Percentiles rank a stretch among this genome's conserved stretches.
phyloP scores from a whole-genome alignment of 2,888 invertebrate species.

The Sarcophaga rosellei region DNA sequence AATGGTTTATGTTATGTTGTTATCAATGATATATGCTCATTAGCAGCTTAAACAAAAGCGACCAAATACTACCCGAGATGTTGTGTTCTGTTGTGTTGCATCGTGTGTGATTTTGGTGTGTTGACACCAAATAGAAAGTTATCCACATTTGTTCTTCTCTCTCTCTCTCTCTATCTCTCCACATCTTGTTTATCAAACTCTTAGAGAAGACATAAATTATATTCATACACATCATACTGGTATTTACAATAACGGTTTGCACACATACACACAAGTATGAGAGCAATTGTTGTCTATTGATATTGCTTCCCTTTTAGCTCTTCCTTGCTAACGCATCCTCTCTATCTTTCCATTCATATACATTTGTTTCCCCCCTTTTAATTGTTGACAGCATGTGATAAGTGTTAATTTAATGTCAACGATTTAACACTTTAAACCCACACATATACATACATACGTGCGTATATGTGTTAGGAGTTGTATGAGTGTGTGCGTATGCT shows the following conservation, averaged over 20 bases:
- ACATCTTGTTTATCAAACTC: no score
- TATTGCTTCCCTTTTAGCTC: conserved; percentile 8
- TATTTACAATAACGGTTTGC: conserved; percentile 23
- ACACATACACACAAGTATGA: neutral
- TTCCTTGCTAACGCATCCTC: no score
- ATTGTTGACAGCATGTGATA: conserved; percentile 70
- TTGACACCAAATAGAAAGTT: conserved; percentile 43
- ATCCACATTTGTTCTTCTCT: neutral
- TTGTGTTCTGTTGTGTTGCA: conserved; percentile 37
- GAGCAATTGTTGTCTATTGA: conserved; percentile 66
- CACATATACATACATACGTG: no score
- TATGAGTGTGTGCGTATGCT: neutral
- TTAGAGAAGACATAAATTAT: conserved; percentile 51
- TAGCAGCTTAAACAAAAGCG: conserved; percentile 57
- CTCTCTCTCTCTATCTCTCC: neutral
- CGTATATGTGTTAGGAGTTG: neutral
- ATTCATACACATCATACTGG: conserved; percentile 37
- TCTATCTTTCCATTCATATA: neutral
- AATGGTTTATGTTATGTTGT: conserved; percentile 11
- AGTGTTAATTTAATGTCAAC: conserved; percentile 73
- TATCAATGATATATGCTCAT: conserved; percentile 68
- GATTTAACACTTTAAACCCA: conserved; percentile 53
- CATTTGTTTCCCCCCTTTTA: conserved; percentile 7
- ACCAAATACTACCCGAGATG: conserved; percentile 26
- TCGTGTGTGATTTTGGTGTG: neutral